Percentiles rank a stretch among this genome's conserved stretches.
These are phyloP conservation scores for Myotis pilosus DNA, from an alignment of 2,797 vertebrate species.

Conservation along the genomic window DNA sequence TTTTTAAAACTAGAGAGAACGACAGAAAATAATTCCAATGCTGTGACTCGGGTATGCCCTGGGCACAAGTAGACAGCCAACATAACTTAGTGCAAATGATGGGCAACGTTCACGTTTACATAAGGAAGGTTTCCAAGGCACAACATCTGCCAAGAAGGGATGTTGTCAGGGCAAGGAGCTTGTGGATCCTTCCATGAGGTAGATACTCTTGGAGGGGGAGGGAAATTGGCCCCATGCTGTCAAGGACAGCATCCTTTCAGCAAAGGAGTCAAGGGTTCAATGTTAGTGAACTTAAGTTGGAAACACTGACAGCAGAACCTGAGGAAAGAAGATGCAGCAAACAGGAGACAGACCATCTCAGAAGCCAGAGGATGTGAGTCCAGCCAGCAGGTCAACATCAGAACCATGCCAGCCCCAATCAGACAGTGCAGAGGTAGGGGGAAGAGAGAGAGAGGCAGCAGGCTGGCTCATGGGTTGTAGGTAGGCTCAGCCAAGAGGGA, in stretches of 20 bases:
- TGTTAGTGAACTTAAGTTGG: slow-evolving; percentile 49
- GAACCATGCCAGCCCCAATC: background rate
- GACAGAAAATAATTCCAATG: slow-evolving; percentile 71
- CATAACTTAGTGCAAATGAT: slow-evolving; percentile 59
- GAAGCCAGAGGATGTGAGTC: background rate
- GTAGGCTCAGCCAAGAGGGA: background rate
- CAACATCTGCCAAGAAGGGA: slow-evolving; percentile 41
- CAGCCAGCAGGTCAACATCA: background rate
- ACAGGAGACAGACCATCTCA: slow-evolving; percentile 46
- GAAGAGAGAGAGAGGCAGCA: background rate
- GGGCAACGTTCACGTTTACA: slow-evolving; percentile 34
- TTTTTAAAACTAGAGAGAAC: slow-evolving; percentile 69
- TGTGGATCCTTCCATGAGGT: slow-evolving; percentile 69
- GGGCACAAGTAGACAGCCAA: slow-evolving; percentile 55
- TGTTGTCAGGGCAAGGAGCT: slow-evolving; percentile 61
- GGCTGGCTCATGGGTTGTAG: background rate
- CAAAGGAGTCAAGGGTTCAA: slow-evolving; percentile 66
- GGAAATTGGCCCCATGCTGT: slow-evolving; percentile 24
- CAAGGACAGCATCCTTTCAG: slow-evolving; percentile 56
- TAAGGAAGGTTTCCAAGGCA: slow-evolving; percentile 51
- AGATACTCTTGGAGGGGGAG: slow-evolving; percentile 38
- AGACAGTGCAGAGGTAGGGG: background rate
- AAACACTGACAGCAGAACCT: slow-evolving; percentile 61
- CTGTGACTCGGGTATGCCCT: slow-evolving; percentile 70
- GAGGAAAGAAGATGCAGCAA: slow-evolving; percentile 46